Evolutionary conservation across 2,888 invertebrate species (phyloP).

Genomic region (Ethmia dodecea): DNA sequence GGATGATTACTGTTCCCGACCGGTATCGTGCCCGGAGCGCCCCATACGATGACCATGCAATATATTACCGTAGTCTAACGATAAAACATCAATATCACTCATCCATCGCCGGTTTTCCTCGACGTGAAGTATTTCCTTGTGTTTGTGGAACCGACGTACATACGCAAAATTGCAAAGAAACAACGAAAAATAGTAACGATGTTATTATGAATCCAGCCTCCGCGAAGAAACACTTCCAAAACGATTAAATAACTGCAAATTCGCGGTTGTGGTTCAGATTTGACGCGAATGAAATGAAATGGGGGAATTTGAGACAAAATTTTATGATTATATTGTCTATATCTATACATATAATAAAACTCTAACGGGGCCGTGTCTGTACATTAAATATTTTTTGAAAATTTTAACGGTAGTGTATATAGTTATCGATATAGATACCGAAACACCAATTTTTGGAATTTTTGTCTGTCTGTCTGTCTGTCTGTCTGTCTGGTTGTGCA

Average conservation of each 20-base stretch:
- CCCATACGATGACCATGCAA: slow-evolving; percentile 53
- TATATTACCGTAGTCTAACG: slow-evolving; percentile 25
- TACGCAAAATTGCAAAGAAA: background rate
- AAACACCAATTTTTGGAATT: too few species aligned
- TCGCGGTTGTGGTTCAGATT: slow-evolving; percentile 49
- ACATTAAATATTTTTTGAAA: too few species aligned
- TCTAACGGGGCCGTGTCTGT: too few species aligned
- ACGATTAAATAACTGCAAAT: slow-evolving; percentile 69
- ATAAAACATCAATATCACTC: slow-evolving; percentile 9
- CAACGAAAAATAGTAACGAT: slow-evolving; percentile 16
- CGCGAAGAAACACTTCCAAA: slow-evolving; percentile 60
- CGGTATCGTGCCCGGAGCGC: slow-evolving; percentile 59
- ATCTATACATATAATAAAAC: too few species aligned
- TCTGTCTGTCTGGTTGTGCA: too few species aligned
- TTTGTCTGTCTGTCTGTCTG: too few species aligned
- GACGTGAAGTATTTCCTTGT: background rate
- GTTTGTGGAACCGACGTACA: slow-evolving; percentile 2
- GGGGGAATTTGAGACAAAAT: slow-evolving; percentile 58
- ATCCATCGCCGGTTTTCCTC: slow-evolving; percentile 33
- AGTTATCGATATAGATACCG: too few species aligned
- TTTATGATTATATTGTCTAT: slow-evolving; percentile 58
- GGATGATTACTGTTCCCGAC: slow-evolving; percentile 65
- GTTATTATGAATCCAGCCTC: slow-evolving; percentile 49
- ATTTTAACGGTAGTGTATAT: too few species aligned
- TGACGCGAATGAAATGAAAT: too few species aligned